Evolutionary conservation across 2,797 vertebrate genomes (phyloP).

Genomic region (Gorsachius magnificus): DNA sequence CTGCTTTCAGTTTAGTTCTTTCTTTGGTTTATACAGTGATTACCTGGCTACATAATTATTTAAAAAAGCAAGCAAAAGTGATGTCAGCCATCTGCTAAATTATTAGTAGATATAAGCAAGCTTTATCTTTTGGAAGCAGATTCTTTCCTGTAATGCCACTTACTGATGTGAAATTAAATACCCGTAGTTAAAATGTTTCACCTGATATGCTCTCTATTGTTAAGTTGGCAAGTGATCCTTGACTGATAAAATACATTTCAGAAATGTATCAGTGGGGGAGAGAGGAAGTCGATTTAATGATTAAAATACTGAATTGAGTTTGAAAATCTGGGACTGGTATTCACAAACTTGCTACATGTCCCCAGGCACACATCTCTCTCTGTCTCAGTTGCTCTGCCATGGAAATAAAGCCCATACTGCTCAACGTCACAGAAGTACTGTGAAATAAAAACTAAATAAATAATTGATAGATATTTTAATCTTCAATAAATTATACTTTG

Average conservation of each 20-base stretch:
- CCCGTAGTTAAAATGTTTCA: neutral
- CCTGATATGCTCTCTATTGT: neutral
- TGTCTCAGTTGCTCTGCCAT: neutral
- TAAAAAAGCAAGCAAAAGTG: neutral
- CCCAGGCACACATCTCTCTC: neutral
- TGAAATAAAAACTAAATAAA: neutral
- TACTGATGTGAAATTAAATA: conserved; percentile 20
- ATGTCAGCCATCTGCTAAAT: conserved; percentile 18
- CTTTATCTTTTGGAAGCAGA: neutral
- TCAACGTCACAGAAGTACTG: neutral
- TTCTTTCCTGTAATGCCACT: neutral
- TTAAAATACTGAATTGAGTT: neutral
- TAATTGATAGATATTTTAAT: neutral
- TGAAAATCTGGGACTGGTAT: neutral
- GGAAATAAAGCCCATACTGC: neutral
- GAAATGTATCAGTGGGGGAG: neutral
- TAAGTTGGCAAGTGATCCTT: neutral
- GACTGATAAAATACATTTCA: neutral
- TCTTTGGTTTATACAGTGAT: neutral
- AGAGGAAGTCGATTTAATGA: neutral
- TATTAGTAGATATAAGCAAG: neutral
- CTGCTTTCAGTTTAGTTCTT: conserved; percentile 5
- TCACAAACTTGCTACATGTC: neutral
- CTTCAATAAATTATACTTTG: neutral
- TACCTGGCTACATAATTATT: conserved; percentile 14